Conservation (phyloP, 2,888 invertebrate species). For the Belgica antarctica region DNA sequence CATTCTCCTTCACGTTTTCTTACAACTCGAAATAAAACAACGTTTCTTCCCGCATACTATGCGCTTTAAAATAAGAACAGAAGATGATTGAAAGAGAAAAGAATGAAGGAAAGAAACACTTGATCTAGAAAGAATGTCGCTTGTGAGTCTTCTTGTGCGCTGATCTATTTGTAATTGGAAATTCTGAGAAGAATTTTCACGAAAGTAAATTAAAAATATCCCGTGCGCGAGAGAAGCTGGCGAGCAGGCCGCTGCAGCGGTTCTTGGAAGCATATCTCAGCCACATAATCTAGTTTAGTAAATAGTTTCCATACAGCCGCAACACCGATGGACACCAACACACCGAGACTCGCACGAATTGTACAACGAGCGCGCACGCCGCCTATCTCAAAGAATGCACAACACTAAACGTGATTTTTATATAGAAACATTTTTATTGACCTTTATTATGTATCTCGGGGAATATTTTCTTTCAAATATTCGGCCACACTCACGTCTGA, state of each 20-base stretch:
- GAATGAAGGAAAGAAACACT: not conserved
- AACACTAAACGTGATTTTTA: conserved; percentile 22
- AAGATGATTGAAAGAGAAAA: not conserved
- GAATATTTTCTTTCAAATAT: conserved; percentile 36
- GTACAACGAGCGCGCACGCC: conserved; percentile 24
- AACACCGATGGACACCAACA: not conserved
- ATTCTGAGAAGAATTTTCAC: not conserved
- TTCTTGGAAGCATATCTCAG: not conserved
- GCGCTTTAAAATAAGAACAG: not conserved
- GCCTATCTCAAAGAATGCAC: conserved; percentile 36
- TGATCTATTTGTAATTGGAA: too few relatives aligned
- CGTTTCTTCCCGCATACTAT: not conserved
- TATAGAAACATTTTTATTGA: conserved; percentile 37
- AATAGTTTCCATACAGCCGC: not conserved
- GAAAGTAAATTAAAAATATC: not conserved
- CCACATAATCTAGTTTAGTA: not conserved
- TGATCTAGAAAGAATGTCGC: not conserved
- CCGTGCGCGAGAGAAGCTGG: not conserved
- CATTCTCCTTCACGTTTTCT: conserved; percentile 3
- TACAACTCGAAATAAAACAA: not conserved
- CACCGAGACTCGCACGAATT: not conserved
- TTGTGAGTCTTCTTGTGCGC: too few relatives aligned
- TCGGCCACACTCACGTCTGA: conserved; percentile 16
- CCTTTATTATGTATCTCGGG: conserved; percentile 42
- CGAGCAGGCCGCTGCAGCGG: not conserved